phyloP scores from a whole-genome alignment of 2,113 vertebrate genomes.

The Podocnemis expansa region DNA sequence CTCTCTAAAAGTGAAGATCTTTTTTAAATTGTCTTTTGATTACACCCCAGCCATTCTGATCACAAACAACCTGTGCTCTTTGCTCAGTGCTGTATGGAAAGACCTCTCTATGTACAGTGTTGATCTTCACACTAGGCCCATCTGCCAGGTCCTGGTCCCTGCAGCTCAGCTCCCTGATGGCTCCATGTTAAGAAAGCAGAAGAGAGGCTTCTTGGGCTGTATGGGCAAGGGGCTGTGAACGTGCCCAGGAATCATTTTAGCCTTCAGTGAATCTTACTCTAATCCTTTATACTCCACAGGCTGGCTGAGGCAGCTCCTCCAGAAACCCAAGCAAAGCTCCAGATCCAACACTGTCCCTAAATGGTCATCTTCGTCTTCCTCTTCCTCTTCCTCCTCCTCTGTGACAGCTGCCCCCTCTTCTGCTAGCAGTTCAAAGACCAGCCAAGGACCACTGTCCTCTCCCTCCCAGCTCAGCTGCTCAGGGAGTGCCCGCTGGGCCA shows the following conservation, averaged over 20 bases:
- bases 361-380: not conserved
- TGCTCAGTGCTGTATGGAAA: not conserved
- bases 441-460: accelerated
- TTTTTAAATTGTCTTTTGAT: not conserved
- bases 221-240: not conserved
- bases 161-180: not conserved
- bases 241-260: accelerated
- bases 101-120: not conserved
- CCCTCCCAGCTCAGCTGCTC: not conserved
- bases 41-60: not conserved
- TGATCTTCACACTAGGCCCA: not conserved
- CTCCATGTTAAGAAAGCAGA: not conserved
- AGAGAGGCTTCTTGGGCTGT: not conserved
- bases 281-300: slow-evolving; percentile 37
- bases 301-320: slow-evolving; percentile 74
- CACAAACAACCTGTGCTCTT: not conserved
- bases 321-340: slow-evolving; percentile 49
- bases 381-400: not conserved
- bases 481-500: slow-evolving; percentile 73
- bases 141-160: not conserved
- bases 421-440: not conserved
- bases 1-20: not conserved
- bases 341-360: accelerated
- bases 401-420: not conserved
- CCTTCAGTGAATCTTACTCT: not conserved